Conservation (phyloP, 2,113 vertebrate genomes). For the Promerops cafer region DNA sequence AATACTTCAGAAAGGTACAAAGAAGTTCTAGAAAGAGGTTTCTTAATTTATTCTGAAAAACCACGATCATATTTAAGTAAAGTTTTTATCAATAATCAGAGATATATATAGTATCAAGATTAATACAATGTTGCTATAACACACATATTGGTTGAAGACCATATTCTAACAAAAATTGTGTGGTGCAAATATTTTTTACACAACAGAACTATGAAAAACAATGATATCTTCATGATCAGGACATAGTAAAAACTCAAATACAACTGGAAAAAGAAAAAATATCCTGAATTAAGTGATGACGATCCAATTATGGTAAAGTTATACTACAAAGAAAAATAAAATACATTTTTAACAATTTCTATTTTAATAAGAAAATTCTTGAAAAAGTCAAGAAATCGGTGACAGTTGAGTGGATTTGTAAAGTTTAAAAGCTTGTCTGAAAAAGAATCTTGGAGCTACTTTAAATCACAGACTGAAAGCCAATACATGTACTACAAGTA, state of each 20-base stretch:
- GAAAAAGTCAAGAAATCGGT: neutral
- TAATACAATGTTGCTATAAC: neutral
- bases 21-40: neutral
- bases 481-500: neutral
- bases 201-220: neutral
- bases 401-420: neutral
- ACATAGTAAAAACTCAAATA: neutral
- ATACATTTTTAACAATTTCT: neutral
- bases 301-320: neutral
- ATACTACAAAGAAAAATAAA: neutral
- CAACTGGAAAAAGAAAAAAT: neutral
- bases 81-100: neutral
- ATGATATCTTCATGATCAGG: neutral
- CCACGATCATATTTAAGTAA: accelerated
- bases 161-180: neutral
- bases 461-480: neutral
- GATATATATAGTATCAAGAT: neutral
- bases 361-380: neutral
- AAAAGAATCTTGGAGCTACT: neutral
- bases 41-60: neutral
- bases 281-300: neutral
- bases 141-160: neutral
- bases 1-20: neutral
- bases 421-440: neutral
- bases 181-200: neutral